phyloP scores from a whole-genome alignment of 2,888 invertebrate species.

The Morpho achilles region DNA sequence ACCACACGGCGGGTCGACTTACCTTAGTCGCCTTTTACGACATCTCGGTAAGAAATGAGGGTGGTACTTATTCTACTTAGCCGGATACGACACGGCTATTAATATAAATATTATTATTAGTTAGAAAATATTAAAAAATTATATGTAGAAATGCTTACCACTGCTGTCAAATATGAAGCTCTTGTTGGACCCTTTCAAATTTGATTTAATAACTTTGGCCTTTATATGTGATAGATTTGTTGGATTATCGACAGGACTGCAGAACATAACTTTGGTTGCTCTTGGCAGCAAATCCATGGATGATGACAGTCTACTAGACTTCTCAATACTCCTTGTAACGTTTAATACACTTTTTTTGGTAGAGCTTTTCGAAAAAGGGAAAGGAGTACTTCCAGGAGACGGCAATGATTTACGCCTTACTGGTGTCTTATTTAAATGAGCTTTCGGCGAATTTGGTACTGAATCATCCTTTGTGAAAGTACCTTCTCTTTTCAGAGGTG shows the following conservation, averaged over 20 bases:
- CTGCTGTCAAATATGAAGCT: constrained; percentile 64
- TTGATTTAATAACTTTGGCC: constrained; percentile 66
- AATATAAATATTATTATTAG: too few relatives aligned
- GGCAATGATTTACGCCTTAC: constrained; percentile 43
- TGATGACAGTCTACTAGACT: constrained; percentile 37
- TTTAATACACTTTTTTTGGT: constrained; percentile 47
- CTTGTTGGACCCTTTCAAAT: constrained; percentile 69
- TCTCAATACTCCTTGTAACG: constrained; percentile 62
- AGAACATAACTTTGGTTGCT: constrained; percentile 64
- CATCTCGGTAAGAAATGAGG: too few relatives aligned
- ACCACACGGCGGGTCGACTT: too few relatives aligned
- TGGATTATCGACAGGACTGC: constrained; percentile 58
- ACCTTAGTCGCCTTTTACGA: too few relatives aligned
- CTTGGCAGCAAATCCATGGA: constrained; percentile 37
- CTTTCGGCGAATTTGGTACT: constrained; percentile 22
- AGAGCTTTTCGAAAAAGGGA: constrained; percentile 39
- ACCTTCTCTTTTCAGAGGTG: constrained; percentile 39
- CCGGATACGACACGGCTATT: too few relatives aligned
- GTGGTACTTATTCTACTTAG: too few relatives aligned
- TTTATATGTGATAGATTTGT: constrained; percentile 43
- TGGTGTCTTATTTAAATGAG: constrained; percentile 38
- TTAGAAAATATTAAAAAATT: too few relatives aligned
- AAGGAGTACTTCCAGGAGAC: constrained; percentile 62
- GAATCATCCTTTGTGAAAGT: constrained; percentile 63
- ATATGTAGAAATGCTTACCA: constrained; percentile 33